These are phyloP conservation scores for Sebastolobus alascanus DNA, from an alignment of 2,797 vertebrate genomes.

Conservation along the genomic window DNA sequence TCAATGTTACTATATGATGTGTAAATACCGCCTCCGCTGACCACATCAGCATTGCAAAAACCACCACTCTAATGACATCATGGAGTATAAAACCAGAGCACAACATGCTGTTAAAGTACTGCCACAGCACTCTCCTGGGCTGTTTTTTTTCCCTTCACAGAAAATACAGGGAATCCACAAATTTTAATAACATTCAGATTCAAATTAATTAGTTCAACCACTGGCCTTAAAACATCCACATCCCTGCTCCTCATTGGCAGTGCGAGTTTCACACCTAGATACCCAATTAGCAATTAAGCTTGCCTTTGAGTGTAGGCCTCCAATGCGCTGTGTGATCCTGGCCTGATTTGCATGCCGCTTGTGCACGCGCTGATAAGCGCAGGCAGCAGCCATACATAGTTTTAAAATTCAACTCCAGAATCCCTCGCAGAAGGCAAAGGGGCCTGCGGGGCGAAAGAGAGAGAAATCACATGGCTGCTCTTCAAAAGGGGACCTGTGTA, in stretches of 20 bases:
- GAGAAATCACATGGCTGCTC: conserved; percentile 87
- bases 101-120: conserved; percentile 66
- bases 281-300: conserved; percentile 89
- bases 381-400: conserved; percentile 86
- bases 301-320: conserved; percentile 87
- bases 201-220: conserved; percentile 85
- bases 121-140: conserved; percentile 62
- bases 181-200: conserved; percentile 85
- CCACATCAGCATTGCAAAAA: conserved; percentile 41
- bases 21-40: conserved; percentile 37
- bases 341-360: conserved; percentile 87
- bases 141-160: conserved; percentile 47
- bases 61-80: conserved; percentile 47
- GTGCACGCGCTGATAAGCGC: conserved; percentile 86
- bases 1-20: conserved; percentile 5
- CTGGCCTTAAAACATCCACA: conserved; percentile 86
- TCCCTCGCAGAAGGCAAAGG: conserved; percentile 84
- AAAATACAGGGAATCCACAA: conserved; percentile 78
- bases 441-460: conserved; percentile 81
- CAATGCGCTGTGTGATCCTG: conserved; percentile 82
- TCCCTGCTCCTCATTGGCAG: conserved; percentile 80
- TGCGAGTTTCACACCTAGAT: conserved; percentile 85
- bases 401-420: conserved; percentile 87
- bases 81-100: conserved; percentile 55
- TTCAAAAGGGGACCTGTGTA: conserved; percentile 89